Evolutionary conservation across 2,888 invertebrate genomes (phyloP), one percentile per base, ranked within the genome.

Genomic region (Seira sanloemensis): DNA sequence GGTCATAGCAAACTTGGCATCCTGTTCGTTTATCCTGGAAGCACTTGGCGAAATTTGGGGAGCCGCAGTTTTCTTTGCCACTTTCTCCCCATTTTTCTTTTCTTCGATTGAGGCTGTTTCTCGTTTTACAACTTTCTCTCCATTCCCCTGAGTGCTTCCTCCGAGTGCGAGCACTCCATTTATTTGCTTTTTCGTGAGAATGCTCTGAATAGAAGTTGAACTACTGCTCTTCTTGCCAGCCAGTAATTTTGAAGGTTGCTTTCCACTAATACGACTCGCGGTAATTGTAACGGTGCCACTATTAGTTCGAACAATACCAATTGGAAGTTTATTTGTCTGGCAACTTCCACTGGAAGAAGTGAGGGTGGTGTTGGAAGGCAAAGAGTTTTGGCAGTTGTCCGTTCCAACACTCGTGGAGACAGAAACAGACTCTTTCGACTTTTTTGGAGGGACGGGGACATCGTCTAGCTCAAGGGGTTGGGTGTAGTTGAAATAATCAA

Each of bases 401-500:
- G 68, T 78, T 21, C 77, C 75, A 23, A 50, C 62, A 54, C 62
- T 58, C 7, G 79, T 84, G 26, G 73, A 76, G 19, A 77, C 76
- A 25, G 50, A 25, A 19, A 37, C 73, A 19, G 72, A 23, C 23
- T 78, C 75, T 69, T 78, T 84, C 12, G 76, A 72, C 25, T 82
- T 84, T 54, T 83, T 85, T 5, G 12, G 19, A 65, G 69, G 84
- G 65, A 79, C 37, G 7, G 87, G 88, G 37, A 91, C 91, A 84
- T 91, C 91, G 77, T 91, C 91, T 4, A 90, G 90, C 88, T 91
- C 91, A 27, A 90, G 90, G 84, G 91, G 90, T 26, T 92, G 91
- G 5, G 92, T 91, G 69, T 91, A 90, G 90, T 94, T 93, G 90
- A 96, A 94, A 90, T 94, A 95, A 91, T 95, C 95, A 88, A 96